Conservation (phyloP, 1,140 invertebrate genomes). For the Drosophila takahashii region DNA sequence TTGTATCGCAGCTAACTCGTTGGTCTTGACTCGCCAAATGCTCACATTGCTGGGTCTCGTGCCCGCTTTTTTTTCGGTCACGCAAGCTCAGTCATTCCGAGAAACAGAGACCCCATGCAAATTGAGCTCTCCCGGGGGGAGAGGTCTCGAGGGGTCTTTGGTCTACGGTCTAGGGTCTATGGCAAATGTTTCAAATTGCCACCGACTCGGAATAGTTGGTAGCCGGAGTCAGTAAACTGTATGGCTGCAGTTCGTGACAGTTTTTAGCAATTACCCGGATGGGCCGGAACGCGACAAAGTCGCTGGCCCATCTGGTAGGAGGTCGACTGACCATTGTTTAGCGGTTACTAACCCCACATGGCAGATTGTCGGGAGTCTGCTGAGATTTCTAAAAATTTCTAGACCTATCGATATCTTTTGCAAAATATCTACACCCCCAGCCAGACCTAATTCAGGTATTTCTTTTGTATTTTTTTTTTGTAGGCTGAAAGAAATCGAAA, state of each 20-base stretch:
- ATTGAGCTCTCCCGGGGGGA: slow-evolving; percentile 33
- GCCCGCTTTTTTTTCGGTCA: slow-evolving; percentile 48
- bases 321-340: slow-evolving; percentile 65
- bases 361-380: not conserved
- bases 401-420: not conserved
- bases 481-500: slow-evolving; percentile 64
- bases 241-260: slow-evolving; percentile 69
- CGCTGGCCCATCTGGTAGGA: slow-evolving; percentile 20
- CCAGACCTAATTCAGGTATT: slow-evolving; percentile 13
- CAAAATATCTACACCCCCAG: slow-evolving; percentile 25
- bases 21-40: slow-evolving; percentile 38
- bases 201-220: slow-evolving; percentile 18
- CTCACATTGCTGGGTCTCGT: slow-evolving; percentile 55
- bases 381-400: slow-evolving; percentile 2
- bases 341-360: slow-evolving; percentile 63
- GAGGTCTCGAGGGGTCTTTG: slow-evolving; percentile 23
- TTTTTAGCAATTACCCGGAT: slow-evolving; percentile 69
- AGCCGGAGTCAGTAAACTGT: slow-evolving; percentile 69
- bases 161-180: not conserved
- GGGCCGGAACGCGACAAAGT: slow-evolving; percentile 38
- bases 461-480: slow-evolving; percentile 15
- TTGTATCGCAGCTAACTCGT: slow-evolving; percentile 42
- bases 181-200: slow-evolving; percentile 53
- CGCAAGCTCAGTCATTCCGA: slow-evolving; percentile 57
- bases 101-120: slow-evolving; percentile 56